These are phyloP conservation scores for Siniperca scherzeri DNA, from an alignment of 2,797 vertebrate genomes.

Conservation along the genomic window DNA sequence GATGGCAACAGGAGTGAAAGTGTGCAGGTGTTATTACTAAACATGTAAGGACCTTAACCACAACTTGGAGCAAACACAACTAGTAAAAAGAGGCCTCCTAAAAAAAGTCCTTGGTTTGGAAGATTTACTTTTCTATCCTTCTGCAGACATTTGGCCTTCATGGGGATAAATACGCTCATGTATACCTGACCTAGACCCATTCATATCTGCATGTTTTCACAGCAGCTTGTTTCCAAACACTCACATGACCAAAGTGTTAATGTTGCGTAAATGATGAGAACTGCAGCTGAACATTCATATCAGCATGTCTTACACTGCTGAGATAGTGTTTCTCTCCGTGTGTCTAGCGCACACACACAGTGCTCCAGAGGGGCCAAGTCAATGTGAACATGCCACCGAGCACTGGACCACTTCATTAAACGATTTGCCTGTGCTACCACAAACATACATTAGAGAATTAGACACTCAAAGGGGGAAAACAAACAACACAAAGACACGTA, in stretches of 20 bases:
- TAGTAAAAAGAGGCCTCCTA: neutral
- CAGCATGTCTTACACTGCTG: constrained; percentile 22
- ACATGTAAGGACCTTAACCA: neutral
- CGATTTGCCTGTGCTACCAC: constrained; percentile 6
- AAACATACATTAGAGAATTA: constrained; percentile 38
- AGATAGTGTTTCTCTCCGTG: constrained; percentile 16
- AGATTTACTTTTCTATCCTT: constrained; percentile 7
- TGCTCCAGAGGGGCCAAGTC: constrained; percentile 37
- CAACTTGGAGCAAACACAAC: neutral
- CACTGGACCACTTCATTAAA: constrained; percentile 53
- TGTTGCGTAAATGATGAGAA: constrained; percentile 36
- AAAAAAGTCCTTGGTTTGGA: constrained; percentile 3
- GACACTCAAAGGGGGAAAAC: constrained; percentile 7
- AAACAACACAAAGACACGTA: constrained; percentile 16
- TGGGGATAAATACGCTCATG: neutral
- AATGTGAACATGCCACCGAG: constrained; percentile 38
- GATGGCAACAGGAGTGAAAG: neutral
- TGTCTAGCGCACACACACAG: constrained; percentile 17
- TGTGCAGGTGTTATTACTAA: neutral
- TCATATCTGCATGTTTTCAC: constrained; percentile 9
- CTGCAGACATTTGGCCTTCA: neutral
- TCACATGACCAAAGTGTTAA: constrained; percentile 13
- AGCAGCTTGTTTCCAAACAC: constrained; percentile 28
- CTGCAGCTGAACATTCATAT: constrained; percentile 47
- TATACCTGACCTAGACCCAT: neutral